These are phyloP conservation scores for Holothuria scabra DNA, from an alignment of 53 echinoderm and acorn worm species.

Conservation along the genomic window DNA sequence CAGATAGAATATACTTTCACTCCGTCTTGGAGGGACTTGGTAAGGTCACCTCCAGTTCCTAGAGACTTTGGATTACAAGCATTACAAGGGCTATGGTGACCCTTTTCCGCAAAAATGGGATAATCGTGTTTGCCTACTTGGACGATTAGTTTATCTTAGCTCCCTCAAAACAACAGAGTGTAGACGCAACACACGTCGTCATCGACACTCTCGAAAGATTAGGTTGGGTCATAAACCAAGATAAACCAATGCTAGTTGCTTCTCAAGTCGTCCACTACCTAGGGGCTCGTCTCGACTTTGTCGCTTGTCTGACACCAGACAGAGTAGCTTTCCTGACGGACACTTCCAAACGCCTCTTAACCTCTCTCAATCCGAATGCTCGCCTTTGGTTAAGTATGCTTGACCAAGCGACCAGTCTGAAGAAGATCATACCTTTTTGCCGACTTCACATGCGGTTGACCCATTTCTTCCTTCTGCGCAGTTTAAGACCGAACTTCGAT, in stretches of 20 bases:
- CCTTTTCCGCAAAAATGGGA: too few relatives aligned
- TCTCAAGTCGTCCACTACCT: slow-evolving; percentile 7
- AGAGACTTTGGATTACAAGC: too few relatives aligned
- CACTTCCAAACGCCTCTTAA: neutral
- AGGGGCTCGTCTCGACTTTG: neutral
- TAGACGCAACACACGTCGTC: too few relatives aligned
- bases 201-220: too few relatives aligned
- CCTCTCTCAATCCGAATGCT: neutral
- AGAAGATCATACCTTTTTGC: neutral
- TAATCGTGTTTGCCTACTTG: too few relatives aligned
- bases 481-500: neutral
- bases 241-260: slow-evolving; percentile 1
- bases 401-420: slow-evolving; percentile 2
- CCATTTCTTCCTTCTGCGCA: neutral
- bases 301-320: neutral
- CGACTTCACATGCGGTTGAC: neutral
- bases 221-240: slow-evolving; percentile 14
- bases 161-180: too few relatives aligned
- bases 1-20: too few relatives aligned
- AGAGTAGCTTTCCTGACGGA: neutral
- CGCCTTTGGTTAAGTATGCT: slow-evolving; percentile 12
- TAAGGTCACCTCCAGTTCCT: too few relatives aligned
- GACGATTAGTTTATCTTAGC: too few relatives aligned
- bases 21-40: too few relatives aligned
- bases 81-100: too few relatives aligned